Evolutionary conservation across 1,140 invertebrate genomes (phyloP).

Genomic region (Diabrotica virgifera): DNA sequence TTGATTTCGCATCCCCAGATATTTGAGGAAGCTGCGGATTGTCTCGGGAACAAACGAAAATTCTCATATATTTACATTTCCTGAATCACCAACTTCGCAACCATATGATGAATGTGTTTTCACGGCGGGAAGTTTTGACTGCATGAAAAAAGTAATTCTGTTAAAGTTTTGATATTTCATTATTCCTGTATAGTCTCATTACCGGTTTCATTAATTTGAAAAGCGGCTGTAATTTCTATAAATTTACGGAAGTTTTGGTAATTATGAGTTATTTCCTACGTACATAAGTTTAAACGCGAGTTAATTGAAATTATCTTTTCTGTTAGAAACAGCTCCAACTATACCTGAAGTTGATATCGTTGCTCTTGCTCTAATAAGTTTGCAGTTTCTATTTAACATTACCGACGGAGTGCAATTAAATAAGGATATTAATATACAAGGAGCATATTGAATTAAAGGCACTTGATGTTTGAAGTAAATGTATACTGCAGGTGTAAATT

Average conservation of each 20-base stretch:
- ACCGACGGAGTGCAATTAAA: too few species aligned
- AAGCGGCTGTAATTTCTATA: neutral
- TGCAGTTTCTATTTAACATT: too few species aligned
- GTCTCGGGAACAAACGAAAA: slow-evolving; percentile 8
- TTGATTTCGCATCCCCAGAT: slow-evolving; percentile 7
- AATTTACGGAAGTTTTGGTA: neutral
- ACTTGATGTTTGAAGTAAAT: too few species aligned
- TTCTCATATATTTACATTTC: slow-evolving; percentile 28
- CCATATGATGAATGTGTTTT: slow-evolving; percentile 15
- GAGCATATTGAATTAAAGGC: too few species aligned
- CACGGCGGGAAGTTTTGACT: neutral
- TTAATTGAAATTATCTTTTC: neutral
- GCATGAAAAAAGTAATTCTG: neutral
- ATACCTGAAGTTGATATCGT: too few species aligned
- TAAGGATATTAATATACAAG: too few species aligned
- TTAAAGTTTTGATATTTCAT: slow-evolving; percentile 3
- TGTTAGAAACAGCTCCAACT: neutral
- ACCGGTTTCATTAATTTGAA: neutral
- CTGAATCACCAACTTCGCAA: slow-evolving; percentile 21
- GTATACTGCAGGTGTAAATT: too few species aligned
- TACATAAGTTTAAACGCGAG: neutral
- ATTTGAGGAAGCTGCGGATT: slow-evolving; percentile 8
- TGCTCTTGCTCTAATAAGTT: too few species aligned
- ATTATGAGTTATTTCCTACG: neutral
- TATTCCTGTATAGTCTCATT: slow-evolving; percentile 1